Evolutionary conservation across 2,888 invertebrate species (phyloP), one percentile per base, ranked within the genome.

Genomic region (Esperia sulphurella): DNA sequence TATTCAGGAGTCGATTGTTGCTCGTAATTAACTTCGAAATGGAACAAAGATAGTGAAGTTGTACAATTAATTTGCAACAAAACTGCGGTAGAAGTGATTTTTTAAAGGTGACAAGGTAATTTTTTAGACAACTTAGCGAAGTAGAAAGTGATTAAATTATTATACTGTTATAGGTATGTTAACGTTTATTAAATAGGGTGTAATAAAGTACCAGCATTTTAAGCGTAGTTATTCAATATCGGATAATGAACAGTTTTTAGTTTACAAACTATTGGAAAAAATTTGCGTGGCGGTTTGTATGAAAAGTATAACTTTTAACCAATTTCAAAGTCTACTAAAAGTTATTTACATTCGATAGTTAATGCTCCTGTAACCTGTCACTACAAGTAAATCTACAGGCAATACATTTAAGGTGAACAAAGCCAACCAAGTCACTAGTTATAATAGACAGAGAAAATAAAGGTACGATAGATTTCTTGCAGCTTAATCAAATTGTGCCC

Each of bases 401-500:
- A 9, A n/a, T 14, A 7, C 1, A 7, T 3, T 21, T 21, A 21
- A 39, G 14, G 13, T 13, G 8, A 33, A 6, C 9, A 33, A 33
- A 33, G 3, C 3, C 2, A 33, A 33, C 10, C 10, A 9, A 39
- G 39, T 39, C 14, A 43, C 35, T 12, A 31, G 28, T 12, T 35
- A 33, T 12, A 46, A 37, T 41, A 30, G 4, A 14, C 29, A 43
- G 46, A 28, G 31, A 50, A 40, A 41, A 14, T 38, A 38, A 48
- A 44, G 44, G 40, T 40, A 45, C 30, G 37, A 31, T 41, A 42
- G 41, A 42, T 45, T 42, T 29, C 30, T 29, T 43, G 49, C 52
- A 52, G 52, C 48, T 52, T 58, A 59, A 63, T 63, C 58, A 57
- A 62, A 65, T 62, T 57, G 58, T 52, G 52, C 57, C 51, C 57